These are phyloP conservation scores for Bothrops jararaca DNA, from an alignment of 2,113 vertebrate genomes.

Conservation along the genomic window DNA sequence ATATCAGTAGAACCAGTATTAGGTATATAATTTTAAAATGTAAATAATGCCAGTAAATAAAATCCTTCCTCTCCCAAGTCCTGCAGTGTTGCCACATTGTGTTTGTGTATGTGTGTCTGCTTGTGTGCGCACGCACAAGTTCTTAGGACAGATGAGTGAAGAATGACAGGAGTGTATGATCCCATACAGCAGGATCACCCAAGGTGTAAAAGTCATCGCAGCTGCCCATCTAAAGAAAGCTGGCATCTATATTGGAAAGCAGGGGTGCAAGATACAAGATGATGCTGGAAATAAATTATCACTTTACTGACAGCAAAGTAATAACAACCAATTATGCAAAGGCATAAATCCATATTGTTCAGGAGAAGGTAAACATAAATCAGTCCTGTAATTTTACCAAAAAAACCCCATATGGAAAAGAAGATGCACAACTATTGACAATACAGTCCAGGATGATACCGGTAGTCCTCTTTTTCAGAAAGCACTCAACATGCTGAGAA, in stretches of 20 bases:
- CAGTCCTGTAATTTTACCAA: background rate
- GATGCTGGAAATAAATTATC: background rate
- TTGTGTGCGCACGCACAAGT: accelerated
- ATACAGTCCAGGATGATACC: background rate
- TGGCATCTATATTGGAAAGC: background rate
- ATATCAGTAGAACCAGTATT: background rate
- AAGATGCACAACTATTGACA: background rate
- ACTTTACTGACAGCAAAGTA: background rate
- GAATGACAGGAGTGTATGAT: background rate
- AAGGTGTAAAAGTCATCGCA: background rate
- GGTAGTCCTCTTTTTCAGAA: background rate
- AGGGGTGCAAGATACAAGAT: background rate
- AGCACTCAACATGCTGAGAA: background rate
- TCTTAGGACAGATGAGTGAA: background rate
- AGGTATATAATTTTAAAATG: background rate
- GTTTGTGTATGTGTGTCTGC: background rate
- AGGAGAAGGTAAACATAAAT: background rate
- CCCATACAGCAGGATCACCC: background rate
- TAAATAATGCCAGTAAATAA: background rate
- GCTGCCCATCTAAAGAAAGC: background rate
- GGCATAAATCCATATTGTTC: background rate
- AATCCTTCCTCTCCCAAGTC: background rate
- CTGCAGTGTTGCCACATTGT: background rate
- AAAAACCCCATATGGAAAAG: background rate
- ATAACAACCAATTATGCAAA: background rate